Percentiles rank a stretch among this genome's conserved stretches.
Conservation (phyloP, 2,888 invertebrate genomes). For the Parascotia fuliginaria region DNA sequence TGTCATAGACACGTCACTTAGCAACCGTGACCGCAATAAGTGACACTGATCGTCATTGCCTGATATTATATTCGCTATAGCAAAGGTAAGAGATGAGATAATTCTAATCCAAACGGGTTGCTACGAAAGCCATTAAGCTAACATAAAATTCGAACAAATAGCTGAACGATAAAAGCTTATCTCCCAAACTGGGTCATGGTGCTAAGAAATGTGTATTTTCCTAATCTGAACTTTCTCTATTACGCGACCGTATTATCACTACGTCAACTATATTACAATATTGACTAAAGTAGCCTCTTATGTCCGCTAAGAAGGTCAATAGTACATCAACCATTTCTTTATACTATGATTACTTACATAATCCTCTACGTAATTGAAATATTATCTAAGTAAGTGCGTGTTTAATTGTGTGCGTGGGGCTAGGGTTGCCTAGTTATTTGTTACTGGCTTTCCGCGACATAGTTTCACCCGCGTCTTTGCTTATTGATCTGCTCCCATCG, state of each 20-base stretch:
- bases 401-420: slow-evolving; percentile 30
- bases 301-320: slow-evolving; percentile 32
- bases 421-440: slow-evolving; percentile 19
- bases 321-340: slow-evolving; percentile 33
- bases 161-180: too few relatives aligned
- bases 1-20: too few relatives aligned
- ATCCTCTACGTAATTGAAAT: slow-evolving; percentile 38
- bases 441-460: too few relatives aligned
- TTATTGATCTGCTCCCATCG: too few relatives aligned
- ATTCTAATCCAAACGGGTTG: too few relatives aligned
- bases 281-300: slow-evolving; percentile 22
- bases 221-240: slow-evolving; percentile 10
- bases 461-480: too few relatives aligned
- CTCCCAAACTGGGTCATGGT: neutral
- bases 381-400: slow-evolving; percentile 25
- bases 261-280: slow-evolving; percentile 6
- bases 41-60: too few relatives aligned
- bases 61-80: too few relatives aligned
- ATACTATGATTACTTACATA: slow-evolving; percentile 25
- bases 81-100: too few relatives aligned
- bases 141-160: too few relatives aligned
- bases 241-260: slow-evolving; percentile 5
- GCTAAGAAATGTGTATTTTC: neutral
- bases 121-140: too few relatives aligned
- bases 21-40: too few relatives aligned